Conservation (phyloP, 2,797 vertebrate genomes). For the Okamejei kenojei region DNA sequence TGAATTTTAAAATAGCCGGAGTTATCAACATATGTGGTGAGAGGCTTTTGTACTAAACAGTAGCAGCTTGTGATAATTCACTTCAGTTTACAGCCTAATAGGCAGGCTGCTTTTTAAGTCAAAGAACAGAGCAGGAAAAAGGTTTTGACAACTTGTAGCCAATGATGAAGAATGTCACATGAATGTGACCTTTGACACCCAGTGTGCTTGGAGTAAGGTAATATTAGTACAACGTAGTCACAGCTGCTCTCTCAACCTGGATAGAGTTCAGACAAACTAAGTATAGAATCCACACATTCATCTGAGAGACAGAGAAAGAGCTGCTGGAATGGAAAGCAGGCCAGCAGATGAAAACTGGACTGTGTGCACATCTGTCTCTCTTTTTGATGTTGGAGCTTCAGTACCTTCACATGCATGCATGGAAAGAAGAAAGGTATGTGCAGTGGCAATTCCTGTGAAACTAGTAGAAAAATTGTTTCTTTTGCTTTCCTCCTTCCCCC, state of each 20-base stretch:
- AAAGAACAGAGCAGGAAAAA: constrained; percentile 43
- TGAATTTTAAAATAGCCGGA: not conserved
- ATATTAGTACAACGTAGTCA: constrained; percentile 43
- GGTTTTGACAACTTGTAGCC: constrained; percentile 44
- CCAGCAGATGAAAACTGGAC: constrained; percentile 41
- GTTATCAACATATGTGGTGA: not conserved
- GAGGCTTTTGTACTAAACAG: not conserved
- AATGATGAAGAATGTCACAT: constrained; percentile 51
- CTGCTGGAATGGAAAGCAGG: constrained; percentile 43
- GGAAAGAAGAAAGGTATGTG: constrained; percentile 15
- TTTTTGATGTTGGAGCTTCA: constrained; percentile 44
- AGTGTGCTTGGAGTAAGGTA: constrained; percentile 44
- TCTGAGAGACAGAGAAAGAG: not conserved
- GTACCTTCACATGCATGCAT: constrained; percentile 4
- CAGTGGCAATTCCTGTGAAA: not conserved
- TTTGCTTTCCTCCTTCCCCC: not conserved
- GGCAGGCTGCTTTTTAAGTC: not conserved
- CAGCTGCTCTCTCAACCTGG: constrained; percentile 41
- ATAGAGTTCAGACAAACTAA: constrained; percentile 37
- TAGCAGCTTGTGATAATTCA: not conserved
- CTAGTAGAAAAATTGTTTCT: not conserved
- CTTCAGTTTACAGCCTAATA: constrained; percentile 21
- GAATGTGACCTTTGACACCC: constrained; percentile 31
- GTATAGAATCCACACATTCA: constrained; percentile 32
- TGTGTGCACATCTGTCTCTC: constrained; percentile 50